Base-by-base conservation (phyloP, 92 coral and sea anemone species). In the Siderastrea siderea region DNA sequence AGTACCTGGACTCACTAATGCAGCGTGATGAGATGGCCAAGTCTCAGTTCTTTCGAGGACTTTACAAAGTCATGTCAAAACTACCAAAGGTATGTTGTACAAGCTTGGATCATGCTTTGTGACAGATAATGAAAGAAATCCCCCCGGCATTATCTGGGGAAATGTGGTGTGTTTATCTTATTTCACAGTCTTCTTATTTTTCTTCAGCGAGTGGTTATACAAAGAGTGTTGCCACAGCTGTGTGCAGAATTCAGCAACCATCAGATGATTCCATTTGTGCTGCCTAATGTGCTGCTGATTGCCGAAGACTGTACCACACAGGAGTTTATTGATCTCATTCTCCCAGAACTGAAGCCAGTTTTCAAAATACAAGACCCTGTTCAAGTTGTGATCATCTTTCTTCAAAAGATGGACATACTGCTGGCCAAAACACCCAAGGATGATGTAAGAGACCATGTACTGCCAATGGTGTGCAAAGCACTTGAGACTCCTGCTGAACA, bases 21-120 rank as follows among this genome's bases (percentile, higher is more conserved):
- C 99, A 97, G 90, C 89, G 99, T 81, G 99, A 97, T 84, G 96
- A 97, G 69, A 94, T 97, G 97, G 96, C 99, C 6, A 97, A 97
- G 86, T 95, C 99, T 14, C 99, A 97, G 91, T 97, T 97, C 89
- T 97, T 97, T 47, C 95, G 96, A 73, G 96, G 98, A 67, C 94
- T 97, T 17, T 97, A 97, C 88, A 97, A 97, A 91, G 94, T 97
- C 68, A 97, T 97, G 92, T 91, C 98, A 19, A 95, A 95, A 90
- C 87, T 97, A 17, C 99, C 99, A 53, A 97, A 95, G 99, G 99
- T 97, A 17, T 26, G 38, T 9, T 53, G 57, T 53, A 68, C 3
- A 19, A 74, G 19, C 47, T 54, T 3, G 17, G 45, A 8, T 66
- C 8, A 9, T 13, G 26, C n/a, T 74, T 8, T 66, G 71, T 47